Evolutionary conservation across 2,888 invertebrate genomes (phyloP), one percentile per base, ranked within the genome.

Genomic region (Hyposoter dolosus): DNA sequence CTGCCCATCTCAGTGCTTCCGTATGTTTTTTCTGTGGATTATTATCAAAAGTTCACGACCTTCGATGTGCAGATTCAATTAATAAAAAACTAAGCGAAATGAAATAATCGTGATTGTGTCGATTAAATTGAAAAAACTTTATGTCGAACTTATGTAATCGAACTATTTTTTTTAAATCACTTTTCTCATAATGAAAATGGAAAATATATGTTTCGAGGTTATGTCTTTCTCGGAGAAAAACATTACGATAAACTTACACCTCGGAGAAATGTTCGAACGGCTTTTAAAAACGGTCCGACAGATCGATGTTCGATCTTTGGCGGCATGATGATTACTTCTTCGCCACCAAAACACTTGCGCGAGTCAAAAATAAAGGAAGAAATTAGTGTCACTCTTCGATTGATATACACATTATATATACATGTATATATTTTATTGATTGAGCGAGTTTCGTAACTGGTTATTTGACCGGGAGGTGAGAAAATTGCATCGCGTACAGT

Each of bases 1-100:
- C 96, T 88, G 96, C 96, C 91, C 96, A 98, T 89, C 98, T 95
- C 68, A 97, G 92, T 0, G 96, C 95, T 83, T 95, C 94, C 1
- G 94, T 95, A 90, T 96, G 95, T 85, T 95, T 94, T 88, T 96
- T 95, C 96, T 97, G 92, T 82, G 93, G 74, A 3, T 23, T 63
- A 75, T n/a, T 77, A 12, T 56, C 7, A 5, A 10, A 17, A 65
- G 28, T 50, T 71, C 1, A 17, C 6, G 2, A 17, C 6, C 2
- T 10, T 50, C 3, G 23, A 28, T 12, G n/a, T n/a, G n/a, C 3
- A 15, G 43, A 45, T n/a, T 10, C 1, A 0, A 63, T 40, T 40
- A 40, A 23, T 50, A n/a, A 15, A 28, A 50, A 19, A 3, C 47
- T 35, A 9, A 6, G 17, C 5, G 5, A n/a, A 43, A 28, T 35